phyloP scores from a whole-genome alignment of 2,113 vertebrate genomes.

The Semicossyphus pulcher region DNA sequence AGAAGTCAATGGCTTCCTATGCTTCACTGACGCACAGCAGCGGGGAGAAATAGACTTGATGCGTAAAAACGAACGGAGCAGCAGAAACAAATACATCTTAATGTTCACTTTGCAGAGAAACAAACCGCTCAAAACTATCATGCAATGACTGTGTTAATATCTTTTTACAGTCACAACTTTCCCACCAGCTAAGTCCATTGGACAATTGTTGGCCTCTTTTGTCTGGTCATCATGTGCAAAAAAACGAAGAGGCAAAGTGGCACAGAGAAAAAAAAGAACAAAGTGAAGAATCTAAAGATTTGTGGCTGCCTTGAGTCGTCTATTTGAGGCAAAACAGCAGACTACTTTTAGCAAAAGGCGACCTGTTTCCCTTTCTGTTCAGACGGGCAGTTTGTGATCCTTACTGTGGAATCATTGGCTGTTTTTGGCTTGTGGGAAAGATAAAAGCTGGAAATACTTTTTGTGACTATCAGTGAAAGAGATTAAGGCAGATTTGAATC shows the following conservation, averaged over 20 bases:
- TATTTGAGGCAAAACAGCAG: not conserved
- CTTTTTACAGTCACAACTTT: too few species aligned
- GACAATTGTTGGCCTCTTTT: slow-evolving; percentile 4
- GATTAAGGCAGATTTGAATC: slow-evolving; percentile 49
- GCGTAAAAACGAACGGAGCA: too few species aligned
- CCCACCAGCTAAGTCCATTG: too few species aligned
- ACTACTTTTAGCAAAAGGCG: not conserved
- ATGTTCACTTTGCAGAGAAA: too few species aligned
- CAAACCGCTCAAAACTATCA: too few species aligned
- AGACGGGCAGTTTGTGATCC: slow-evolving; percentile 33
- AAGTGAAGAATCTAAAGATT: not conserved
- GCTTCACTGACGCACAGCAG: too few species aligned
- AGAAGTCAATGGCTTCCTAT: too few species aligned
- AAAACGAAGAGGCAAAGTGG: not conserved
- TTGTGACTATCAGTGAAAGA: slow-evolving; percentile 31
- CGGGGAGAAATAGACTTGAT: too few species aligned
- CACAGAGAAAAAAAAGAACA: not conserved
- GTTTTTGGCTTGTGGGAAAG: slow-evolving; percentile 26
- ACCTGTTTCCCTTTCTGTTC: slow-evolving; percentile 26
- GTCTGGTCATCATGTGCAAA: not conserved
- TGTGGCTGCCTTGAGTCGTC: not conserved
- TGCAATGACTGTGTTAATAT: too few species aligned
- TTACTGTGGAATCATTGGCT: slow-evolving; percentile 9
- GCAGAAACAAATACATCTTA: too few species aligned
- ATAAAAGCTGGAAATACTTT: slow-evolving; percentile 38